phyloP scores from a whole-genome alignment of 2,797 vertebrate genomes.

The Malacoctenus gilli region DNA sequence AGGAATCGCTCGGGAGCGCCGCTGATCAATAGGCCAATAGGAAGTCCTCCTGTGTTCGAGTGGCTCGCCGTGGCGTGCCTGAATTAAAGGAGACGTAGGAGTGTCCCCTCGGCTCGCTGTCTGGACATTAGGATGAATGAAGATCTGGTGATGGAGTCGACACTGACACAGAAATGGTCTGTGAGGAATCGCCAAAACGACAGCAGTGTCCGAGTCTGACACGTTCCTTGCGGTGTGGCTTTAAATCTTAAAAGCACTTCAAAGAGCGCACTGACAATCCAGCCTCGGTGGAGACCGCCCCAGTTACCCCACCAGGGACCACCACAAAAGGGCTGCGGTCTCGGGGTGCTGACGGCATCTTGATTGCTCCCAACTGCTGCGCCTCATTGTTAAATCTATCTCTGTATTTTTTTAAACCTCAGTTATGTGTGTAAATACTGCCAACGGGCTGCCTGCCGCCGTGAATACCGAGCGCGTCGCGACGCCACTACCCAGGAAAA shows the following conservation, averaged over 20 bases:
- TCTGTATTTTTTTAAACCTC: slow-evolving; percentile 75
- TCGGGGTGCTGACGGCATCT: slow-evolving; percentile 55
- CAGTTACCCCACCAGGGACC: slow-evolving; percentile 45
- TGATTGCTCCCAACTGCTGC: slow-evolving; percentile 66
- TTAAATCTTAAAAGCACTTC: slow-evolving; percentile 40
- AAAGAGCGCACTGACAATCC: slow-evolving; percentile 50
- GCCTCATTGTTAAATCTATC: slow-evolving; percentile 71
- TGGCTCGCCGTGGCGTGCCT: slow-evolving; percentile 46
- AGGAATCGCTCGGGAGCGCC: slow-evolving; percentile 51
- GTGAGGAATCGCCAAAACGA: slow-evolving; percentile 1
- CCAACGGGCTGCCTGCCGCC: slow-evolving; percentile 60
- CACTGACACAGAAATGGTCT: neutral
- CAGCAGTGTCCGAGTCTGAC: neutral
- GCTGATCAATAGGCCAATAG: slow-evolving; percentile 71
- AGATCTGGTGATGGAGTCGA: slow-evolving; percentile 22
- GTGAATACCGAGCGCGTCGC: slow-evolving; percentile 71
- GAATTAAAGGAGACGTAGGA: slow-evolving; percentile 48
- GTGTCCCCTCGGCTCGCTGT: too few species aligned
- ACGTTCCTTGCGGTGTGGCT: slow-evolving; percentile 2
- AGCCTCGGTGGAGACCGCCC: slow-evolving; percentile 37
- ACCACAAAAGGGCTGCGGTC: slow-evolving; percentile 39
- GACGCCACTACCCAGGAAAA: slow-evolving; percentile 55
- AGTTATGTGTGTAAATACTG: slow-evolving; percentile 75
- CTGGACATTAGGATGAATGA: slow-evolving; percentile 38
- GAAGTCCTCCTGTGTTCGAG: slow-evolving; percentile 54